Base-by-base conservation (phyloP, 2,797 vertebrate species). In the Karalla daura region DNA sequence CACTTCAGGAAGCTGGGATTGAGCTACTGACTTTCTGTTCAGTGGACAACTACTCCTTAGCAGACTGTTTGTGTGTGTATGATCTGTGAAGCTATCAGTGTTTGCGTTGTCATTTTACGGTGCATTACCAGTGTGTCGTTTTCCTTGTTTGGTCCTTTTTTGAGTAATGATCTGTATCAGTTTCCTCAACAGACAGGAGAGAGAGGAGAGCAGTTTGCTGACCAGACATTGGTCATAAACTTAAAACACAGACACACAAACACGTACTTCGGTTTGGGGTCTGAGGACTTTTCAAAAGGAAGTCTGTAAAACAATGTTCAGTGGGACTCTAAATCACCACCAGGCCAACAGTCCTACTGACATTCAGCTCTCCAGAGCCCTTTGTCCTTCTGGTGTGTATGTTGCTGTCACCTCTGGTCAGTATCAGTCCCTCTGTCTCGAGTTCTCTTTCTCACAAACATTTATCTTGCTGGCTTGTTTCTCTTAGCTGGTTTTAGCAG, bases 401-500 rank as follows among this genome's bases (percentile, higher is more conserved):
- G 37, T 62, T 50, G 24, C 41, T 70, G 70, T 58, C 68, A 61
- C 14, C 66, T 85, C 73, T 78, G 68, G 47, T 65, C 59, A 67
- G 13, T n/a, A 53, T 81, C 52, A 60, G 46, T 39, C 41, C 14
- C 35, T 64, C 32, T 44, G 35, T 54, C 54, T 74, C 53, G 17
- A 14, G 60, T 50, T 69, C 25, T 68, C 40, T 56, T 68, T 70
- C 67, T 75, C 54, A 70, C 53, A 72, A 76, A 50, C 59, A 59
- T 86, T 80, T 75, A 73, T 86, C 86, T 83, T 65, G 41, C 39
- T 28, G 39, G 36, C 51, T 66, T 28, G 52, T 53, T 52, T 76
- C 56, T 61, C 40, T 68, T 58, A 45, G 60, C 47, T 18, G 61
- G 39, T 81, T 83, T 83, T 72, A 83, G 73, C 66, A 63, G 24